phyloP scores from a whole-genome alignment of 2,113 vertebrate genomes.

The Brachyhypopomus gauderio region DNA sequence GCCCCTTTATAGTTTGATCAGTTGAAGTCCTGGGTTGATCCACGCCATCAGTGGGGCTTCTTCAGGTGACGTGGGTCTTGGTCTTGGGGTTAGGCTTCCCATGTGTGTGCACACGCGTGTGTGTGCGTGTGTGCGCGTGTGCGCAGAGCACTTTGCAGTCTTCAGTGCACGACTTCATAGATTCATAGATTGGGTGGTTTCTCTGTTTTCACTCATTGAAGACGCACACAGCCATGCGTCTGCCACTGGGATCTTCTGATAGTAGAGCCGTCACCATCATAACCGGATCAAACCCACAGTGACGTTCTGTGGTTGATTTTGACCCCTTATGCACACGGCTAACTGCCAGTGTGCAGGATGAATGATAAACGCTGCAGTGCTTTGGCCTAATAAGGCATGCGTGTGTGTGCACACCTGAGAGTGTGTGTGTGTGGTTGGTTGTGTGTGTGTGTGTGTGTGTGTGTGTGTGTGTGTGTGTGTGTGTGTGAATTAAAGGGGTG shows the following conservation, averaged over 20 bases:
- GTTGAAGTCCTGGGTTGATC: no score
- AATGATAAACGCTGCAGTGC: background rate
- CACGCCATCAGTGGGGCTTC: no score
- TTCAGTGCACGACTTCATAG: no score
- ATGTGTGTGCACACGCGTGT: background rate
- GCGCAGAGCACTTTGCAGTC: background rate
- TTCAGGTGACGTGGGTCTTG: no score
- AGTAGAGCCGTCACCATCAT: background rate
- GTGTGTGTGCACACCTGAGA: background rate
- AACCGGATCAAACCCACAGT: conserved; percentile 4
- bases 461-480: conserved; percentile 14
- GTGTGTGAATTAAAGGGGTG: conserved; percentile 40
- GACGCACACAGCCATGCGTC: background rate
- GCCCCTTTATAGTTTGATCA: no score
- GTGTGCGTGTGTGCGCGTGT: background rate
- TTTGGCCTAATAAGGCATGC: background rate
- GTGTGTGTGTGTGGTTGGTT: background rate
- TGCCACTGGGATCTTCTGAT: no score
- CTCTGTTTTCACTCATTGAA: no score
- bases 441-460: background rate
- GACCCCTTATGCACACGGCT: conserved; percentile 1
- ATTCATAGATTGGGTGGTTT: no score
- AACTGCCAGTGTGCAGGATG: conserved; percentile 18
- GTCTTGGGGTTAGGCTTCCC: no score
- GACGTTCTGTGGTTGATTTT: conserved; percentile 30